Evolutionary conservation across 2,888 invertebrate genomes (phyloP).

Genomic region (Diabrotica balteata): DNA sequence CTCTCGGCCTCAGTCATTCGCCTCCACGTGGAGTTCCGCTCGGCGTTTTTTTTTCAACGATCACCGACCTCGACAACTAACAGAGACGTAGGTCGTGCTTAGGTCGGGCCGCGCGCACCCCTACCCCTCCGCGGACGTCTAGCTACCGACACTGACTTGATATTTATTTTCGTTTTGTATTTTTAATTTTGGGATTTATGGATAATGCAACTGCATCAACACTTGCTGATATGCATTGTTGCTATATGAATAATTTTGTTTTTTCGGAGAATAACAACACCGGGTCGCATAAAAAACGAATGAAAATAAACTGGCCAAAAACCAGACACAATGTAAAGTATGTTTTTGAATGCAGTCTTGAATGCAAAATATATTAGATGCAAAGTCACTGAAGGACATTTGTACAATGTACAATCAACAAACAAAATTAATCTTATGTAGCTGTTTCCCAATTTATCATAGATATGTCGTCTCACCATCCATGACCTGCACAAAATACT

Average conservation of each 20-base stretch:
- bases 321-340: no score
- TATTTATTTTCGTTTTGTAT: constrained; percentile 19
- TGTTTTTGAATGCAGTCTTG: no score
- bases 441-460: no score
- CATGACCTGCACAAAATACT: no score
- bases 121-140: constrained; percentile 35
- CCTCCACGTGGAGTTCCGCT: constrained; percentile 63
- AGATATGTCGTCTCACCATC: no score
- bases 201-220: constrained; percentile 8
- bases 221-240: neutral
- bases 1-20: constrained; percentile 57
- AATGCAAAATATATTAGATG: no score
- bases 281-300: neutral
- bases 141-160: no score
- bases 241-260: constrained; percentile 1
- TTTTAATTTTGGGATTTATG: constrained; percentile 6
- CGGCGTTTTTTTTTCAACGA: constrained; percentile 63
- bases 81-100: constrained; percentile 65
- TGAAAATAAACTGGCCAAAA: no score
- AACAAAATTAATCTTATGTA: no score
- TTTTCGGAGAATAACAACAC: constrained; percentile 2
- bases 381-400: no score
- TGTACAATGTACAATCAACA: no score
- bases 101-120: constrained; percentile 55
- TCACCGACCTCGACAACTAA: constrained; percentile 71